Base-by-base conservation (phyloP, 2,888 invertebrate genomes). In the Tholera decimalis region DNA sequence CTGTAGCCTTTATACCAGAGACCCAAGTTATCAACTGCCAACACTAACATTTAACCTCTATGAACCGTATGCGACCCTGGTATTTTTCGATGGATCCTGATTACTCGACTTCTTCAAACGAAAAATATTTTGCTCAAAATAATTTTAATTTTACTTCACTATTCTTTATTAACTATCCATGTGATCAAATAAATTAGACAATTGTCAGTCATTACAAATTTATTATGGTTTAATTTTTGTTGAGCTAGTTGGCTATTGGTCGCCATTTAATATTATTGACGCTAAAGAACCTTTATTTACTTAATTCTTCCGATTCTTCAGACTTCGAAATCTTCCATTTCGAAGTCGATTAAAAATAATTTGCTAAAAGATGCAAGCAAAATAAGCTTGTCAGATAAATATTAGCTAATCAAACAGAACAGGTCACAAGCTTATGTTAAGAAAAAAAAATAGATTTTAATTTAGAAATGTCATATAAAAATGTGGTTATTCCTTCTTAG, bases 61-160 rank as follows among this genome's bases (percentile, higher is more conserved):
- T 22, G 15, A 37, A 26, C 15, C 46, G 44, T 22, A 44, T 56
- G 18, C 7, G n/a, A 20, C 15, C 56, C 66, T 66, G 6, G 67
- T 67, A 37, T 18, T 43, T 54, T 28, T 0, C 11, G 11, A 20
- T 46, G n/a, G 3, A 0, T 28, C 0, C 20, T 30, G 37, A 44
- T 62, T 28, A 59, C 0, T 4, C 22, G 3, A 18, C 11, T 18
- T 33, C 6, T 8, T 60, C 8, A 22, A 46, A 46, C 22, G 3
- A 18, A 18, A 18, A n/a, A 5, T 15, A 28, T 4, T 18, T 13
- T 33, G 18, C n/a, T 30, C 18, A 5, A 2, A 0, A 1, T 8
- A 8, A 7, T 44, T 30, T 30, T 43, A 24, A n/a, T n/a, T 37
- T 20, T 11, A 22, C 22, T 43, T 43, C 35, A 18, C 1, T 5